Conservation (phyloP, 2,888 invertebrate genomes). For the Troides helena region DNA sequence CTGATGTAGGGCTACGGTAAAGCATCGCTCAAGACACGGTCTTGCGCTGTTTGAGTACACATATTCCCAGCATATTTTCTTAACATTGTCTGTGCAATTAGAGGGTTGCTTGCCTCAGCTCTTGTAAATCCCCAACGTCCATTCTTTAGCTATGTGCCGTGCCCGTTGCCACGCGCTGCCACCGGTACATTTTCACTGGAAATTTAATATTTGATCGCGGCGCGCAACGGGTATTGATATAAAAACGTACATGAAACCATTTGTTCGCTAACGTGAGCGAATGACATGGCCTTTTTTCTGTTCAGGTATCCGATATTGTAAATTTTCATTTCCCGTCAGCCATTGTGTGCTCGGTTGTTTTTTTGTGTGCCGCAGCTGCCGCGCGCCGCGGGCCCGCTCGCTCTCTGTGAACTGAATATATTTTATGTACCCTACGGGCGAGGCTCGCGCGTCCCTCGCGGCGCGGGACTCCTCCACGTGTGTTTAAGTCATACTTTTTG, state of each 20-base stretch:
- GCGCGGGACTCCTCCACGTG: background rate
- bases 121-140: no score
- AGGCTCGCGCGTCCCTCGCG: background rate
- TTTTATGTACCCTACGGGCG: background rate
- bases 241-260: conserved; percentile 1
- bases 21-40: background rate
- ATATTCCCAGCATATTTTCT: no score
- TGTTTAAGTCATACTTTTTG: no score
- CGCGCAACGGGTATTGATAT: background rate
- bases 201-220: background rate
- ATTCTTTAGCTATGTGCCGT: no score
- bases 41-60: no score
- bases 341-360: conserved; percentile 9
- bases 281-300: conserved; percentile 12
- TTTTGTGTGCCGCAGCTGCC: conserved; percentile 19
- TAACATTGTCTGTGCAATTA: no score
- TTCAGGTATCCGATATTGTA: conserved; percentile 24
- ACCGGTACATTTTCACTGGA: no score
- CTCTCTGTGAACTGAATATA: conserved; percentile 9
- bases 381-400: conserved; percentile 7
- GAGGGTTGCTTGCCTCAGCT: no score
- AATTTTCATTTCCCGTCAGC: conserved; percentile 18
- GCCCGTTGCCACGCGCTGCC: no score
- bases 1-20: background rate
- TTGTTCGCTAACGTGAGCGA: conserved; percentile 16